Percentiles rank a stretch among this genome's conserved stretches.
Evolutionary conservation across 2,888 invertebrate genomes (phyloP).

Genomic region (Agrochola lota): DNA sequence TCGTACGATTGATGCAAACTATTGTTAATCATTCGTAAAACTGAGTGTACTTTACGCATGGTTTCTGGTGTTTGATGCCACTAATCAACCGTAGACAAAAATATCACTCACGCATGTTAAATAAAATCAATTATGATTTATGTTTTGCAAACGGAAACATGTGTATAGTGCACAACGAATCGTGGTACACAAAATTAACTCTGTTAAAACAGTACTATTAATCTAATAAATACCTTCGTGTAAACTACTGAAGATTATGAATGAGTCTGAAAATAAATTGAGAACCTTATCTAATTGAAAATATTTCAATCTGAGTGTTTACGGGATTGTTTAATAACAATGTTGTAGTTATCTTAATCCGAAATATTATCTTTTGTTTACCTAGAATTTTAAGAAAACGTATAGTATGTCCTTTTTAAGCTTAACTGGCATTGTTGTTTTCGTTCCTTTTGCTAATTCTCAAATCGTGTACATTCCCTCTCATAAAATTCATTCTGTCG

Average conservation of each 20-base stretch:
- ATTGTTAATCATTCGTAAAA: conserved; percentile 16
- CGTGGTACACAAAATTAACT: conserved; percentile 18
- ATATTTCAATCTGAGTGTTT: neutral
- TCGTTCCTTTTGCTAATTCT: neutral
- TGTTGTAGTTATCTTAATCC: conserved; percentile 8
- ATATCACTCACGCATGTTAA: conserved; percentile 7
- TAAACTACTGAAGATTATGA: conserved; percentile 15
- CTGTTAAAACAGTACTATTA: conserved; percentile 20
- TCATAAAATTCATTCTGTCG: neutral
- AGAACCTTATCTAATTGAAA: conserved; percentile 18
- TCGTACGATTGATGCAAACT: conserved; percentile 13
- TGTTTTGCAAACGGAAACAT: conserved; percentile 43
- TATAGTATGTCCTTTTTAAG: neutral
- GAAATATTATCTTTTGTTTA: conserved; percentile 5
- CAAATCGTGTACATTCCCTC: neutral
- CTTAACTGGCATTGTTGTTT: neutral
- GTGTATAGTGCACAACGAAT: conserved; percentile 36
- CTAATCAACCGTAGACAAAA: conserved; percentile 6
- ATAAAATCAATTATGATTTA: conserved; percentile 28
- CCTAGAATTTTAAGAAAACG: neutral
- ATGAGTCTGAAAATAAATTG: conserved; percentile 28
- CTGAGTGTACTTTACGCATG: neutral
- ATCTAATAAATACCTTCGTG: conserved; percentile 40
- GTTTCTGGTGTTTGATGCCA: conserved; percentile 21
- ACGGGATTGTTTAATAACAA: conserved; percentile 7